Base-by-base conservation (phyloP, 1,140 invertebrate species). In the Drosophila bocqueti region DNA sequence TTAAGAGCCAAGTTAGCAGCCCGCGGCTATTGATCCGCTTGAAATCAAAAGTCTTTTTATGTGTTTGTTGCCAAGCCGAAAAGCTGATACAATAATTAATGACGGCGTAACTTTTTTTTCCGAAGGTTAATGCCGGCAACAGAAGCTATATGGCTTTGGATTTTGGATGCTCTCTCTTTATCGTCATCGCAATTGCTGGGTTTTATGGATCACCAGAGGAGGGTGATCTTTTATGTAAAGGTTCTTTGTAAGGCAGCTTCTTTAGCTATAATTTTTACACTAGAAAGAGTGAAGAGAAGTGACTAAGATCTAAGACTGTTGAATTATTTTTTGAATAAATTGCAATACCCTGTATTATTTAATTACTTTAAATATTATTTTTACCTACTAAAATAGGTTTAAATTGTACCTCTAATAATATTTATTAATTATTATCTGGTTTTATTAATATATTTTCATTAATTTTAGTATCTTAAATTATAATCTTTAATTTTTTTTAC, bases 11-110 rank as follows among this genome's bases (percentile, higher is more conserved):
- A 76, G 71, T 79, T 83, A 80, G 58, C 77, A 50, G 71, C 91
- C 87, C 55, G 57, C 73, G 76, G 91, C 84, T 92, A 91, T 92
- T 92, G 84, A 91, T 91, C 85, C 89, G 91, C 81, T 87, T 66
- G 91, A 92, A 91, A 92, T 92, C 91, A 91, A 92, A 92, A 92
- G 91, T 92, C 82, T 90, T 85, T 84, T 79, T 75, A 46, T 72
- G 54, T 57, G 21, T 57, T 49, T 57, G 76, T 81, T 76, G 57
- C 58, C 72, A 67, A 75, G 49, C 57, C 64, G 38, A 34, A 45
- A 75, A 69, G 59, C 76, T 75, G 84, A 87, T 87, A 85, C 79
- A 72, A 91, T 90, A 91, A 90, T 91, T 90, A 90, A 90, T 90
- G 85, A 90, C 58, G 63, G 59, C 65, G 81, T 85, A 68, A 68